phyloP scores from a whole-genome alignment of 2,113 vertebrate species.

The Psephotus haematonotus region DNA sequence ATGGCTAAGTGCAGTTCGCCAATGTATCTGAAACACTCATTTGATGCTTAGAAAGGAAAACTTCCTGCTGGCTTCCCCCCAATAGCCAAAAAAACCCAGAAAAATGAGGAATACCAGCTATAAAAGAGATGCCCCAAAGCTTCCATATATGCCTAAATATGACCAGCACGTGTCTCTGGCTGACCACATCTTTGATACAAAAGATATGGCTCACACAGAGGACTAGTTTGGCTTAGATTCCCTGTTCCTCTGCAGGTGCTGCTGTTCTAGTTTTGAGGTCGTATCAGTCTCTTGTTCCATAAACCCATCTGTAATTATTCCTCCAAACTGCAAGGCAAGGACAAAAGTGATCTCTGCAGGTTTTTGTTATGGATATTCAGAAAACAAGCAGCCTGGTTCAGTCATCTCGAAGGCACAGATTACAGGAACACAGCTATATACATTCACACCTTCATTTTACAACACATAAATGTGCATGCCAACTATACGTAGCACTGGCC shows the following conservation, averaged over 20 bases:
- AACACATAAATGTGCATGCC: neutral
- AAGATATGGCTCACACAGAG: neutral
- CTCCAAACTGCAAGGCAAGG: neutral
- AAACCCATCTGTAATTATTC: neutral
- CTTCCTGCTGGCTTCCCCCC: neutral
- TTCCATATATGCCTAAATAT: neutral
- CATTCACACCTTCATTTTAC: neutral
- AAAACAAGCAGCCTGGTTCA: constrained; percentile 8
- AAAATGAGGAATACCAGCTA: neutral
- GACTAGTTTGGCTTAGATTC: neutral
- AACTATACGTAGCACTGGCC: neutral
- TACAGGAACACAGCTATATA: neutral
- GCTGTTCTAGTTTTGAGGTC: neutral
- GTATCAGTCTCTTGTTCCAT: neutral
- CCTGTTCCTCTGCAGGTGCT: neutral
- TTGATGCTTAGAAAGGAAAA: neutral
- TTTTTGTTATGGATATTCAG: neutral
- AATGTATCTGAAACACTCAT: neutral
- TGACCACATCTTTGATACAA: neutral
- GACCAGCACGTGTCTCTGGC: neutral
- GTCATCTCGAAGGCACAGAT: neutral
- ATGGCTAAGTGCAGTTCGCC: neutral
- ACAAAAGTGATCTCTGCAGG: neutral
- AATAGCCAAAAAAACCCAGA: neutral
- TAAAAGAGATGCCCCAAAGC: neutral